Conservation (phyloP, 2,888 invertebrate species). For the Meteorus colon region DNA sequence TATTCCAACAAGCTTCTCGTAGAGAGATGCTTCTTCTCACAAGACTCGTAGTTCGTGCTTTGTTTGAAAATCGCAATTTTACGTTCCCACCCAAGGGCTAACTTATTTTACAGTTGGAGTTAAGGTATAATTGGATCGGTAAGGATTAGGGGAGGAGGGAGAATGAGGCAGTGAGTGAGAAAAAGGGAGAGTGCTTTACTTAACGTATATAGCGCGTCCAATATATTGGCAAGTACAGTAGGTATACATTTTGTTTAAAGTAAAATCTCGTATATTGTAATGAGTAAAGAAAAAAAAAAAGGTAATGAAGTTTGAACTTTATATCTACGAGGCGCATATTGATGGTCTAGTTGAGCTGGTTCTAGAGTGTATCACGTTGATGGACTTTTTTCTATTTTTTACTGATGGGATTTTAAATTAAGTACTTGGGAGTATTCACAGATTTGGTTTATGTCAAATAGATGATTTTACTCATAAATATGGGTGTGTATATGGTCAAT, state of each 20-base stretch:
- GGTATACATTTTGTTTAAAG: too few species aligned
- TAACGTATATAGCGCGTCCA: conserved; percentile 21
- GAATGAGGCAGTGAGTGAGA: background rate
- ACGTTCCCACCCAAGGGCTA: conserved; percentile 58
- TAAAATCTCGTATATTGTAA: background rate
- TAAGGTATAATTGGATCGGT: conserved; percentile 66
- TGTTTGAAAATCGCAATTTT: conserved; percentile 66
- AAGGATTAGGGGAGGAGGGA: conserved; percentile 56
- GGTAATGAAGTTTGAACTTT: too few species aligned
- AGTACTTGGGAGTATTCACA: too few species aligned
- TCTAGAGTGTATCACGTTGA: too few species aligned
- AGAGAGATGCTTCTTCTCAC: conserved; percentile 19
- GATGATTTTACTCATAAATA: too few species aligned
- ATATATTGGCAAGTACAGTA: too few species aligned
- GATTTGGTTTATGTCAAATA: too few species aligned
- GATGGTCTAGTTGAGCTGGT: too few species aligned
- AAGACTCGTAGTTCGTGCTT: conserved; percentile 58
- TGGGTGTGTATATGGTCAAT: too few species aligned
- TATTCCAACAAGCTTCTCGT: conserved; percentile 36
- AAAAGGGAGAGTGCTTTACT: conserved; percentile 50
- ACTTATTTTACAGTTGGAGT: conserved; percentile 60
- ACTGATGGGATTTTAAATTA: too few species aligned
- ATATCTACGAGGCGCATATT: too few species aligned
- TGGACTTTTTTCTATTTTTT: too few species aligned
- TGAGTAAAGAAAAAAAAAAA: background rate